A percentile compares a stretch with the other conserved stretches of the same genome.
Conservation (phyloP, 1,140 invertebrate genomes). For the Solen grandis region DNA sequence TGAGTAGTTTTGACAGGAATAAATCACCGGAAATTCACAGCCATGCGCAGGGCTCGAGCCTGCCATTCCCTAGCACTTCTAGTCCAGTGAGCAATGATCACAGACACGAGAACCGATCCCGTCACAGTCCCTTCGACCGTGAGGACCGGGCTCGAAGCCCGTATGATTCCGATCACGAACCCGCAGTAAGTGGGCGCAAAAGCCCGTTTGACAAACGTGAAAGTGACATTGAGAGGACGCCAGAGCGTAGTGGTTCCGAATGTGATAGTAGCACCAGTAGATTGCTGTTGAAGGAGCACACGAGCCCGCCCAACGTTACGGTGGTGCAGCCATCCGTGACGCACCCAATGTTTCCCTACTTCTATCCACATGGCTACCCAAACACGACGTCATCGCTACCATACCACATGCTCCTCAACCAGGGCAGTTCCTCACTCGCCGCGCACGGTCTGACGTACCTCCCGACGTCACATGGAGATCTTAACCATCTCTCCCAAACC, state of each 20-base stretch:
- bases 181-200: conserved; percentile 20
- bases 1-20: conserved; percentile 54
- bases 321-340: conserved; percentile 73
- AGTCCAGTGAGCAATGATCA: conserved; percentile 44
- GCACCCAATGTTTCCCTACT: conserved; percentile 75
- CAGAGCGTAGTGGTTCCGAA: conserved; percentile 21
- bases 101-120: conserved; percentile 9
- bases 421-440: conserved; percentile 59
- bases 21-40: conserved; percentile 56
- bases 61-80: conserved; percentile 36
- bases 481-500: conserved; percentile 59
- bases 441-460: conserved; percentile 63
- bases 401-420: conserved; percentile 63
- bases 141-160: conserved; percentile 35
- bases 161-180: conserved; percentile 40
- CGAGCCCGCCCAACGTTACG: conserved; percentile 75
- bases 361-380: conserved; percentile 69
- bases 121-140: conserved; percentile 25
- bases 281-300: conserved; percentile 57
- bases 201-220: conserved; percentile 36
- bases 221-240: conserved; percentile 46
- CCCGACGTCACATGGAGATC: conserved; percentile 62
- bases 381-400: conserved; percentile 56
- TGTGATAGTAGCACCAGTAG: conserved; percentile 18
- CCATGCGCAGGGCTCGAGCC: conserved; percentile 15